Conservation (phyloP, 2,797 vertebrate species). For the Bovichtus variegatus region DNA sequence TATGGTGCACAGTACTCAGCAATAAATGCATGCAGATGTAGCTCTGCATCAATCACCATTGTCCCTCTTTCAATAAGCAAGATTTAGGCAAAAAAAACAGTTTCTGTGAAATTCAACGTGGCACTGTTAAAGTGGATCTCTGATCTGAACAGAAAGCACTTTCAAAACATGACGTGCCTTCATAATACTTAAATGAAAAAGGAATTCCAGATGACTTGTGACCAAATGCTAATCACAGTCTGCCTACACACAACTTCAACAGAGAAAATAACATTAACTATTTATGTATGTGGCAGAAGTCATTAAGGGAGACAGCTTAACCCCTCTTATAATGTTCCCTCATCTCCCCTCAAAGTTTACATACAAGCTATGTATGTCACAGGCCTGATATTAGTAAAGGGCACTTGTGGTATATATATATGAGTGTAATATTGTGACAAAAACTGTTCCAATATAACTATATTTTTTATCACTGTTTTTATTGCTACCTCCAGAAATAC, state of each 20-base stretch:
- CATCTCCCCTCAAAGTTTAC: slow-evolving; percentile 18
- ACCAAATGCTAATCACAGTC: neutral
- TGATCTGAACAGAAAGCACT: slow-evolving; percentile 14
- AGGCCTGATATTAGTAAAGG: neutral
- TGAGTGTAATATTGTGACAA: slow-evolving; percentile 51
- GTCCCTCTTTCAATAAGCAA: slow-evolving; percentile 1
- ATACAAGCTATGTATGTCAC: slow-evolving; percentile 13
- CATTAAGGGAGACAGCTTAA: neutral
- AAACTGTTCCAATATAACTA: slow-evolving; percentile 39
- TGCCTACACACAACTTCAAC: neutral
- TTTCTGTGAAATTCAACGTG: slow-evolving; percentile 24
- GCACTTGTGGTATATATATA: slow-evolving; percentile 28
- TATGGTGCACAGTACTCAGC: neutral
- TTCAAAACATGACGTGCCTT: slow-evolving; percentile 5
- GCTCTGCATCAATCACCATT: slow-evolving; percentile 20
- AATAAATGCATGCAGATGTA: slow-evolving; percentile 8
- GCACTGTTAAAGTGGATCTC: slow-evolving; percentile 11
- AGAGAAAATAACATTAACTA: slow-evolving; percentile 3
- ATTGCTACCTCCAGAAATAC: slow-evolving; percentile 57
- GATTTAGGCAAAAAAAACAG: neutral
- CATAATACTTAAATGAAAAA: slow-evolving; percentile 18
- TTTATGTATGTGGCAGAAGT: neutral
- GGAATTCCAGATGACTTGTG: neutral
- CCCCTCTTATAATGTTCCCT: neutral
- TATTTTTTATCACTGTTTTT: slow-evolving; percentile 63